Evolutionary conservation across 2,797 vertebrate species (phyloP).

Genomic region (Chrysocyon brachyurus): DNA sequence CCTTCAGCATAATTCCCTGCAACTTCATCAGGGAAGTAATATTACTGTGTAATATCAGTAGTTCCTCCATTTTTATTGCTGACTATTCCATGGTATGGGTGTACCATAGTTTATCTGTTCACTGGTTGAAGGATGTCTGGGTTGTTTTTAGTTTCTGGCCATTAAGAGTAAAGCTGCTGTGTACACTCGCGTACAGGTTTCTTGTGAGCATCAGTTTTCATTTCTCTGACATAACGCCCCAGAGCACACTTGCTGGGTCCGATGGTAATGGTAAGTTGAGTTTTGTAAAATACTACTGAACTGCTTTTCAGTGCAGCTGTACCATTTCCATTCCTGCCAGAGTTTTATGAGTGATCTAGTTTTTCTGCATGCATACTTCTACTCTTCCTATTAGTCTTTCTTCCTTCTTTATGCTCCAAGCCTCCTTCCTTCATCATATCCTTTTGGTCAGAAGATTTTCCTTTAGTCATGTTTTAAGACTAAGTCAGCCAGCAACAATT

Average conservation of each 20-base stretch:
- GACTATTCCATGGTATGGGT: neutral
- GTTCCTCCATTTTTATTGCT: neutral
- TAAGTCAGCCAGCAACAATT: neutral
- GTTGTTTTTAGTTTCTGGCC: slow-evolving; percentile 5
- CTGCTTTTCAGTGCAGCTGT: slow-evolving; percentile 13
- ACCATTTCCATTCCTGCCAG: neutral
- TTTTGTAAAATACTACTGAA: slow-evolving; percentile 45
- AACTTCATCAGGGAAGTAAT: too few species aligned
- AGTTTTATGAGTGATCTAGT: neutral
- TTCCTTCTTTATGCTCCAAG: slow-evolving; percentile 34
- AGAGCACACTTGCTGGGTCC: slow-evolving; percentile 8
- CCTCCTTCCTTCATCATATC: neutral
- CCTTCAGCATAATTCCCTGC: neutral
- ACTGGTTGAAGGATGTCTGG: neutral
- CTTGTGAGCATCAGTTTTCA: slow-evolving; percentile 12
- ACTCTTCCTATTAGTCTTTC: neutral
- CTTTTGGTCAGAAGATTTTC: slow-evolving; percentile 43
- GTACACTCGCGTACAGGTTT: neutral
- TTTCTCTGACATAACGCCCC: slow-evolving; percentile 26
- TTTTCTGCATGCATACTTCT: slow-evolving; percentile 7
- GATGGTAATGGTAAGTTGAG: neutral
- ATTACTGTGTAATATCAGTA: neutral
- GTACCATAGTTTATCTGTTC: neutral
- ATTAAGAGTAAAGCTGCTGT: slow-evolving; percentile 24
- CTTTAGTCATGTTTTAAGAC: slow-evolving; percentile 30